Conservation (phyloP, 2,888 invertebrate genomes). For the Pachycephus smyrnensis region DNA sequence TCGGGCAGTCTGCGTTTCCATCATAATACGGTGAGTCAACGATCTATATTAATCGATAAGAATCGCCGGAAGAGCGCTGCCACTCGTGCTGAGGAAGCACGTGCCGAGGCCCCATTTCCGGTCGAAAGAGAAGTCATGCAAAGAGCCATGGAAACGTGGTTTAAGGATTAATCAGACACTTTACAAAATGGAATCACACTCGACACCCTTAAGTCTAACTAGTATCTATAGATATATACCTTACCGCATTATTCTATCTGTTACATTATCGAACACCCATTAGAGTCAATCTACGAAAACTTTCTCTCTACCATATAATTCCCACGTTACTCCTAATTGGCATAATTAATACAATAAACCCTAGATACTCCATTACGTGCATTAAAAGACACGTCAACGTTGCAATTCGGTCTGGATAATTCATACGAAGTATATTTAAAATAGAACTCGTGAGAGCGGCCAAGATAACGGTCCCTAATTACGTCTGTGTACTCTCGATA, state of each 20-base stretch:
- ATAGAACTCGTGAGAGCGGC: neutral
- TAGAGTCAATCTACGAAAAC: neutral
- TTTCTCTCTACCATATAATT: neutral
- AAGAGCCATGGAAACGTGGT: neutral
- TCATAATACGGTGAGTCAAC: constrained; percentile 71
- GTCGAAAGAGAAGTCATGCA: neutral
- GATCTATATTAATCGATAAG: constrained; percentile 7
- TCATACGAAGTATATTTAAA: neutral
- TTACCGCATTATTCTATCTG: neutral
- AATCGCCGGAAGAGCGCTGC: neutral
- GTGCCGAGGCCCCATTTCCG: neutral
- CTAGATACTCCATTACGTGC: neutral
- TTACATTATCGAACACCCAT: neutral
- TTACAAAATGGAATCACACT: neutral
- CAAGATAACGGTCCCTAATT: neutral
- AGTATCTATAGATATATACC: neutral
- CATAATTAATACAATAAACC: neutral
- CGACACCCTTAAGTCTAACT: neutral
- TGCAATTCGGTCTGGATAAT: neutral
- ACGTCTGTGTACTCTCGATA: neutral
- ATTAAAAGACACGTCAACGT: neutral
- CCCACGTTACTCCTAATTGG: neutral
- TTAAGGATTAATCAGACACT: neutral
- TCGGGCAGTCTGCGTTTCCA: constrained; percentile 86
- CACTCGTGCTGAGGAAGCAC: neutral